Conservation (phyloP, 2,888 invertebrate species). For the Drosophila quinaria region DNA sequence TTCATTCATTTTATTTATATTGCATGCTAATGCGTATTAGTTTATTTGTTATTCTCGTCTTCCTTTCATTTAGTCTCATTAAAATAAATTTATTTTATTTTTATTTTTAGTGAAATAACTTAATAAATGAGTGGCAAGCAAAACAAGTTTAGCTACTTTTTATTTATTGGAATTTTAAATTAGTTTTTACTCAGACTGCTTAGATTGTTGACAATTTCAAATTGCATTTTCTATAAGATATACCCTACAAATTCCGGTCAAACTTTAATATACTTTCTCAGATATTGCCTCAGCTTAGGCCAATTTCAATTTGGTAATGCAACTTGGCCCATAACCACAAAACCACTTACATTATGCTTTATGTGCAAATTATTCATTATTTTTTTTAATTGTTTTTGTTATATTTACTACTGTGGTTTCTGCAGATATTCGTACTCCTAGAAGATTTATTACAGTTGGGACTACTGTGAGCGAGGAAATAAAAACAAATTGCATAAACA, state of each 20-base stretch:
- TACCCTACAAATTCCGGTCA: not conserved
- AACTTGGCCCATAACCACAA: constrained; percentile 31
- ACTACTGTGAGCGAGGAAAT: constrained; percentile 32
- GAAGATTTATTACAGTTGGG: constrained; percentile 9
- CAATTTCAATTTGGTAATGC: constrained; percentile 55
- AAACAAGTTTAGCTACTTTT: constrained; percentile 18
- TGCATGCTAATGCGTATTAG: constrained; percentile 24
- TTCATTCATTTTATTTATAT: constrained; percentile 10
- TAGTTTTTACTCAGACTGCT: not conserved
- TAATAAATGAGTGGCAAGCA: constrained; percentile 6
- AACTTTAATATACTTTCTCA: constrained; percentile 2
- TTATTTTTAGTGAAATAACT: constrained; percentile 21
- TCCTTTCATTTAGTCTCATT: constrained; percentile 12
- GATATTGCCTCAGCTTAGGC: constrained; percentile 15
- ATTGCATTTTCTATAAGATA: not conserved
- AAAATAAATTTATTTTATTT: constrained; percentile 29
- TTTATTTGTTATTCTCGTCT: constrained; percentile 10
- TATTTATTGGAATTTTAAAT: constrained; percentile 7
- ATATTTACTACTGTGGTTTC: not conserved
- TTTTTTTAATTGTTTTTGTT: constrained; percentile 20
- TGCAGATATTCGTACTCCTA: constrained; percentile 12
- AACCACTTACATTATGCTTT: constrained; percentile 52
- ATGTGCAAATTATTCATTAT: constrained; percentile 62
- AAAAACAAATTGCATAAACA: constrained; percentile 54
- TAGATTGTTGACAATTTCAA: not conserved